Evolutionary conservation across 2,113 vertebrate species (phyloP).

Genomic region (Edolisoma coerulescens): DNA sequence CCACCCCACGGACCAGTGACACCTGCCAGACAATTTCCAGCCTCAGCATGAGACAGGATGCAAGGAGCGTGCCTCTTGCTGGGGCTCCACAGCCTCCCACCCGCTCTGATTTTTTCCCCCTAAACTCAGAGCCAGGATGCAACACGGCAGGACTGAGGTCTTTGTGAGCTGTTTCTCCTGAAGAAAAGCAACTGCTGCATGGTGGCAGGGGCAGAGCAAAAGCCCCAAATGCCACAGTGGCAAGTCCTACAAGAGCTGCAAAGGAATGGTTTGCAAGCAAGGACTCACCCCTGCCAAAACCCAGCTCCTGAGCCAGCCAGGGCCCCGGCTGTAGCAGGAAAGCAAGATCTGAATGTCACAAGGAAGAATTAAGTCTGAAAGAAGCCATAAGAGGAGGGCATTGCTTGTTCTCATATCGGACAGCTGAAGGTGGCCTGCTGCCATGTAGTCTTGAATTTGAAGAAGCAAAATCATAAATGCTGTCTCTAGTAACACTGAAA

Average conservation of each 20-base stretch:
- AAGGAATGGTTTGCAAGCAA: not conserved
- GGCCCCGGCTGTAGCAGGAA: not conserved
- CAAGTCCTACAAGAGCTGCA: not conserved
- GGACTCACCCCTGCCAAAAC: not conserved
- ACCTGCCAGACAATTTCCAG: not conserved
- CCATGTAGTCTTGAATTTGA: not conserved
- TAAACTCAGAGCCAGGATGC: not conserved
- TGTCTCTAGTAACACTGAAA: not conserved
- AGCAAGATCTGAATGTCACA: not conserved
- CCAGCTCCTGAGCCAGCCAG: not conserved
- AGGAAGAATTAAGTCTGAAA: not conserved
- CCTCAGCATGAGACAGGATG: not conserved
- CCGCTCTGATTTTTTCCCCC: not conserved
- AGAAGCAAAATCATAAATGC: not conserved
- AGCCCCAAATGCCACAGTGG: fast-evolving
- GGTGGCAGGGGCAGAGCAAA: not conserved
- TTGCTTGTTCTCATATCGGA: not conserved
- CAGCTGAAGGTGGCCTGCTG: not conserved
- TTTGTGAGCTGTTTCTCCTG: not conserved
- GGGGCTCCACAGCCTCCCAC: not conserved
- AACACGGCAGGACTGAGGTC: not conserved
- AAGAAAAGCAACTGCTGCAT: not conserved
- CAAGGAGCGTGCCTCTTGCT: not conserved
- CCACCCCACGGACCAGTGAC: not conserved
- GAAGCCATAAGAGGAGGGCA: not conserved